A percentile compares a stretch with the other conserved stretches of the same genome.
phyloP scores from a whole-genome alignment of 2,888 invertebrate genomes.

The Dorcus hopei region DNA sequence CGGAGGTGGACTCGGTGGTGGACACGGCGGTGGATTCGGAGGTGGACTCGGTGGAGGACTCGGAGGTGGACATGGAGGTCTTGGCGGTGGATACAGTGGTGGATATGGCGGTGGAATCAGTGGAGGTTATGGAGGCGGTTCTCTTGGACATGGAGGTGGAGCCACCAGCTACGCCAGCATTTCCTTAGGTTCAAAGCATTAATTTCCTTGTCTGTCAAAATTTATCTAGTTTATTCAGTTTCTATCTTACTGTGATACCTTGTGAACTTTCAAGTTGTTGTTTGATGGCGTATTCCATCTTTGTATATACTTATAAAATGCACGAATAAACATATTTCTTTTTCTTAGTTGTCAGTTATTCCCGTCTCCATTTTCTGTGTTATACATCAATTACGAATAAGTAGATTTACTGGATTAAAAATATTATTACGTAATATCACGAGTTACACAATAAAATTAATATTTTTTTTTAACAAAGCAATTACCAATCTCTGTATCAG shows the following conservation, averaged over 20 bases:
- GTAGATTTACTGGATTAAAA: not conserved
- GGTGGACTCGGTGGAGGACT: conserved; percentile 25
- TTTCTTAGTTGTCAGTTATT: not conserved
- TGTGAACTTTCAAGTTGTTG: conserved; percentile 17
- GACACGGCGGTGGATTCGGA: conserved; percentile 7
- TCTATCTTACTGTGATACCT: conserved; percentile 24
- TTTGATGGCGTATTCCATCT: conserved; percentile 12
- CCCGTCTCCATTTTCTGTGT: not conserved
- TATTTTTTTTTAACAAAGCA: too few relatives aligned
- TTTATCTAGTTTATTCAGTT: conserved; percentile 20
- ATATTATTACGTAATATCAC: too few relatives aligned
- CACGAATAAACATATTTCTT: conserved; percentile 5
- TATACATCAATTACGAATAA: conserved; percentile 6
- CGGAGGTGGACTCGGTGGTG: conserved; percentile 12
- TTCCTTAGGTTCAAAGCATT: conserved; percentile 31
- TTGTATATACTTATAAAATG: conserved; percentile 34
- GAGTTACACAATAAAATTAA: too few relatives aligned
- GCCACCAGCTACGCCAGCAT: conserved; percentile 37
- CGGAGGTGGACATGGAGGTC: conserved; percentile 28
- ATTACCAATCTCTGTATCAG: too few relatives aligned
- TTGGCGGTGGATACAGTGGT: conserved; percentile 24
- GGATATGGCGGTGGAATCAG: conserved; percentile 30
- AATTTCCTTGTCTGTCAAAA: conserved; percentile 5
- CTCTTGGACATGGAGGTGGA: conserved; percentile 25
- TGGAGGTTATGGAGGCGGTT: conserved; percentile 26